These are phyloP conservation scores for Trachymyrmex septentrionalis DNA, from an alignment of 1,140 invertebrate genomes.

Conservation along the genomic window DNA sequence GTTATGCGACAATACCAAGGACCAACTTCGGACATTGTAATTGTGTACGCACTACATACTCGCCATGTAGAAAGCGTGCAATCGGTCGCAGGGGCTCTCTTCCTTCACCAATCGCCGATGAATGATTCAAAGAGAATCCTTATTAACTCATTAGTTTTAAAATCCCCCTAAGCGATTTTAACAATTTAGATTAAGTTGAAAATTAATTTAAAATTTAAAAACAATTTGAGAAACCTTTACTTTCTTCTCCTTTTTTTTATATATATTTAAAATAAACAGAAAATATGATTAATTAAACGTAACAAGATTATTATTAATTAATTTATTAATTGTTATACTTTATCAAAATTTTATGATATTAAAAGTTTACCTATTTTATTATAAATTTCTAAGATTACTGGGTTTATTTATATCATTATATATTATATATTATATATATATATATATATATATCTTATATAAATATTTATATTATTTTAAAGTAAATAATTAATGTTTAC, in stretches of 20 bases:
- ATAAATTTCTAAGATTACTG: neutral
- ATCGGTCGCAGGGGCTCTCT: slow-evolving; percentile 57
- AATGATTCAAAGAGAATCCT: neutral
- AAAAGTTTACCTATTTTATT: neutral
- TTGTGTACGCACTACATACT: slow-evolving; percentile 60
- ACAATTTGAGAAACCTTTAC: too few relatives aligned
- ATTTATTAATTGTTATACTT: neutral
- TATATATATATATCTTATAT: too few relatives aligned
- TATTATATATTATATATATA: too few relatives aligned
- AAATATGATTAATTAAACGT: slow-evolving; percentile 9
- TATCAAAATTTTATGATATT: neutral
- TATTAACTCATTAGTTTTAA: slow-evolving; percentile 1
- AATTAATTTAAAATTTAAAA: neutral
- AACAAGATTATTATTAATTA: neutral
- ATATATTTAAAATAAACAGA: too few relatives aligned
- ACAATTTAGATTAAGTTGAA: neutral
- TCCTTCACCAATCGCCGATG: neutral
- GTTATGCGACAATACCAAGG: slow-evolving; percentile 73
- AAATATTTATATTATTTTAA: neutral
- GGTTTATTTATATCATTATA: neutral
- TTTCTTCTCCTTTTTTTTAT: neutral
- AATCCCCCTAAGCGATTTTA: neutral
- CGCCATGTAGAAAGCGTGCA: slow-evolving; percentile 69
- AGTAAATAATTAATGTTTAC: too few relatives aligned
- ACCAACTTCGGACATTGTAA: slow-evolving; percentile 70